Conservation (phyloP, 2,113 vertebrate genomes). For the Gila orcuttii region DNA sequence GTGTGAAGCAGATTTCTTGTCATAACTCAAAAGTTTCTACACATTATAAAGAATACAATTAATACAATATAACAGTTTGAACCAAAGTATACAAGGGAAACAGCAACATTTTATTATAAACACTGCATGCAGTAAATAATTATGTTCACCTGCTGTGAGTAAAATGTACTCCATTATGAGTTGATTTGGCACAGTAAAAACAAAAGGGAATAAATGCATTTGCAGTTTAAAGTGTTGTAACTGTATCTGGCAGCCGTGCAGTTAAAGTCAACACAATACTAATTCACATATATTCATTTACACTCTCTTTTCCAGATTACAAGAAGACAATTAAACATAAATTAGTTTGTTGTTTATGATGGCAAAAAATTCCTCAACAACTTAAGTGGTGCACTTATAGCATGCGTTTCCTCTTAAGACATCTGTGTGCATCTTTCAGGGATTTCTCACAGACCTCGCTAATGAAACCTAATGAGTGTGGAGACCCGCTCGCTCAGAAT, state of each 20-base stretch:
- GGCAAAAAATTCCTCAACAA: constrained; percentile 1
- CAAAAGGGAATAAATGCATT: constrained; percentile 12
- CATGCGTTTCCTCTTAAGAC: constrained; percentile 17
- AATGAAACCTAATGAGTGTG: constrained; percentile 29
- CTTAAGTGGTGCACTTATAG: background rate
- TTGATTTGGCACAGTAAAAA: constrained; percentile 24
- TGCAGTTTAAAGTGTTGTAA: constrained; percentile 14
- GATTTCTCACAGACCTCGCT: constrained; percentile 18
- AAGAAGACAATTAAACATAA: constrained; percentile 20
- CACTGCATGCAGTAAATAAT: constrained; percentile 5
- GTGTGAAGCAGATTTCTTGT: background rate
- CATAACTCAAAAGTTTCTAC: background rate
- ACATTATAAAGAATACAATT: background rate
- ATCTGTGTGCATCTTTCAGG: constrained; percentile 28
- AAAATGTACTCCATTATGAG: background rate
- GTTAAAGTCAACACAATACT: constrained; percentile 25
- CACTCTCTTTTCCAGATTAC: constrained; percentile 2
- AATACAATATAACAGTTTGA: background rate
- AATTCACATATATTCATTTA: constrained; percentile 19
- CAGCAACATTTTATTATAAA: constrained; percentile 1
- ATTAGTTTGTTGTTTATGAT: constrained; percentile 24
- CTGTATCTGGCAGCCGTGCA: background rate
- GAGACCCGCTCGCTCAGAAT: constrained; percentile 16
- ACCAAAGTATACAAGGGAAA: background rate
- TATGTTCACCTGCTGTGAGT: constrained; percentile 21